Base-by-base conservation (phyloP, 2,797 vertebrate species). In the Nasua narica region DNA sequence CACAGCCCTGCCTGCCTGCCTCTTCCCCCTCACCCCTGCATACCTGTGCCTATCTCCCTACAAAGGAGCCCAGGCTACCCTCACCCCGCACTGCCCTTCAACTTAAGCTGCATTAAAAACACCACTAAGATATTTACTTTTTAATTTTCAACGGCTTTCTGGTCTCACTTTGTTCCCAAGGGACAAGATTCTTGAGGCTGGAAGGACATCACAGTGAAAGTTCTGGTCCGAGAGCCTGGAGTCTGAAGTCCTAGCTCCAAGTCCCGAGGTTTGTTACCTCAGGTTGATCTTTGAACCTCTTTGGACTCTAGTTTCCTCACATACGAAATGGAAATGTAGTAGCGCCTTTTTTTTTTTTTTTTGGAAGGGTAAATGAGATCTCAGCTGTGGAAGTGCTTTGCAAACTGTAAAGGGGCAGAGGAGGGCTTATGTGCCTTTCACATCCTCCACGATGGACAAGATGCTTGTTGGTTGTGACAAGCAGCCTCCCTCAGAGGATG, bases 241-340 rank as follows among this genome's bases (percentile, higher is more conserved):
- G 27, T 86, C 56, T 14, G 29, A 91, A n/a, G 43, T 56, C 19
- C 25, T 40, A 84, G n/a, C 1, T 77, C 40, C 37, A 84, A 21
- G 35, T 18, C 16, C 11, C 32, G 85, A 58, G 35, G 18, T 76
- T 62, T 96, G 65, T 79, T 69, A 54, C 15, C 54, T 81, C 13
- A 25, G 13, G 18, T 35, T 70, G 48, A 40, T 87, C 29, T 90
- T 95, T 86, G 54, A 72, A 90, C n/a, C 18, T 46, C 46, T 56
- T 5, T 48, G 91, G 74, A 76, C 46, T 88, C 37, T 23, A n/a
- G 9, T 67, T 67, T 96, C 37, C 19, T 84, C 11, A 40, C 48
- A 67, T 12, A 50, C 8, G 43, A 88, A 77, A 89, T 90, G 52
- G 67, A 78, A 87, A 77, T 35, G 21, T 78, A 58, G 70, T 25